Percentiles rank a stretch among this genome's conserved stretches.
Conservation (phyloP, 2,888 invertebrate genomes). For the Smittia aterrima region DNA sequence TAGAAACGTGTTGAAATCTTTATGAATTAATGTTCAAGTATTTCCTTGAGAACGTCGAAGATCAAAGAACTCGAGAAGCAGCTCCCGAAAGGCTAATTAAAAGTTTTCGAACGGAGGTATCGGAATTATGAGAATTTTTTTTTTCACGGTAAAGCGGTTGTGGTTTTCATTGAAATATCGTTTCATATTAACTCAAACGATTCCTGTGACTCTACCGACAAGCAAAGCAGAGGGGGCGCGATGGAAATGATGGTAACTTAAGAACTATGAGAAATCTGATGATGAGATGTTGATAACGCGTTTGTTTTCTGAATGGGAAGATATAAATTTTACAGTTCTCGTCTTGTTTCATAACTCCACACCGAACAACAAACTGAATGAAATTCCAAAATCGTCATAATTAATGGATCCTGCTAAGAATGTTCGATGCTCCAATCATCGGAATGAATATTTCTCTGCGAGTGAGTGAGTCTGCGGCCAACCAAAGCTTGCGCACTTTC, state of each 20-base stretch:
- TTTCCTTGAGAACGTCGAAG: background rate
- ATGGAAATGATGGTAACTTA: slow-evolving; percentile 22
- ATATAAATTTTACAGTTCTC: slow-evolving; percentile 5
- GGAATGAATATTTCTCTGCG: too few species aligned
- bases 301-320: background rate
- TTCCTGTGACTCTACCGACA: too few species aligned
- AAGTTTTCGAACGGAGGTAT: background rate
- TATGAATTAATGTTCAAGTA: too few species aligned
- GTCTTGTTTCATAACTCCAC: too few species aligned
- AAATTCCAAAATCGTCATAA: too few species aligned
- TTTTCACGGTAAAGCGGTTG: background rate
- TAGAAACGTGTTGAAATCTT: too few species aligned
- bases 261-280: slow-evolving; percentile 34
- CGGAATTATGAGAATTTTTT: slow-evolving; percentile 29
- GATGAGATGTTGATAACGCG: slow-evolving; percentile 23
- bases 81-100: background rate
- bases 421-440: too few species aligned
- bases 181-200: too few species aligned
- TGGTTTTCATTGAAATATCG: too few species aligned
- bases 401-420: too few species aligned
- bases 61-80: background rate
- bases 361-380: too few species aligned
- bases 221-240: background rate
- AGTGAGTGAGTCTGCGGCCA: background rate
- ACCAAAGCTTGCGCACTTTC: slow-evolving; percentile 8